Evolutionary conservation across 2,797 vertebrate genomes (phyloP), one percentile per base, ranked within the genome.

Genomic region (Lutjanus argentimaculatus): DNA sequence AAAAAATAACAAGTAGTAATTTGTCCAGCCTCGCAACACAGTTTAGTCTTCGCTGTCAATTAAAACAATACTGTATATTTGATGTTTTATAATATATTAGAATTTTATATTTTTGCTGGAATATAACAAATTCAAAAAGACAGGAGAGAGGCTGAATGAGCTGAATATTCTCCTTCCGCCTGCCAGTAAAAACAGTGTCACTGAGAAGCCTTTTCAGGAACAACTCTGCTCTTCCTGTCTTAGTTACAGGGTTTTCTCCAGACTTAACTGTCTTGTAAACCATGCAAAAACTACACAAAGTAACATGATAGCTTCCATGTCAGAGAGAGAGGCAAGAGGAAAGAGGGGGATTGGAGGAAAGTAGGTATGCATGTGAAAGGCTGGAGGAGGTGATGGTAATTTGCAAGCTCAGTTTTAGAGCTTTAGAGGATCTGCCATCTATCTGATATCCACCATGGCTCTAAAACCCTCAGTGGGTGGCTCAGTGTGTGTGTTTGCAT

Each of bases 381-480:
- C 84, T 90, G 93, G 91, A 92, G 92, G 93, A 94, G 94, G 91
- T 87, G 85, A 80, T 85, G 90, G 93, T 92, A 92, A 95, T 95
- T 95, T 95, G 93, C 89, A 92, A 93, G 93, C 92, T 92, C 85
- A 80, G 91, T 94, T 95, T 94, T 94, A 93, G 89, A 91, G 93
- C 93, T 95, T 95, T 93, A 91, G 93, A 91, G 92, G 93, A 95
- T 94, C 92, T 93, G 89, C 87, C 85, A 88, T 93, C 88, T 92
- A 94, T 94, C 92, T 94, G 94, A 96, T 95, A 93, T 92, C 91
- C 89, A 85, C 75, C 81, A 10, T 88, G 77, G 84, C 80, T 93
- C 80, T 86, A 85, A 88, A 87, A 85, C 62, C 75, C 90, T 84
- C 45, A 2, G 87, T 87, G 90, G 86, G 89, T 89, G 91, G 87